Evolutionary conservation across 2,888 invertebrate genomes (phyloP).

Genomic region (Drosophila dives): DNA sequence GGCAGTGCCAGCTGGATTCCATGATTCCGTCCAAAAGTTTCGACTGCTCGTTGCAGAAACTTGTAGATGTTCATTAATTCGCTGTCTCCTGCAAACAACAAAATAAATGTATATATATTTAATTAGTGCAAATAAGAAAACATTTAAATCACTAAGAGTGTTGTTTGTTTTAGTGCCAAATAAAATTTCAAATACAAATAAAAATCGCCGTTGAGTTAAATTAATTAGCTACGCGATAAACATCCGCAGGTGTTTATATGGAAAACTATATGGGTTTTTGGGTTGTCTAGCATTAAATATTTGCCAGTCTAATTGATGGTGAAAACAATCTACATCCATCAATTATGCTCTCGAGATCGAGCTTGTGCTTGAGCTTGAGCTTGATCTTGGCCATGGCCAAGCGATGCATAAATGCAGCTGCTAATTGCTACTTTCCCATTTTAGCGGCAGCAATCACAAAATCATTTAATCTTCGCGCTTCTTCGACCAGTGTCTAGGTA

Average conservation of each 20-base stretch:
- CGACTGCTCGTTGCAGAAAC: slow-evolving; percentile 81
- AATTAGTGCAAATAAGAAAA: slow-evolving; percentile 23
- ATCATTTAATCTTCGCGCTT: not conserved
- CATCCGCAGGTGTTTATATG: slow-evolving; percentile 55
- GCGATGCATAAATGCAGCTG: slow-evolving; percentile 33
- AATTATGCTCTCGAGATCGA: slow-evolving; percentile 16
- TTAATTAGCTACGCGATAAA: slow-evolving; percentile 58
- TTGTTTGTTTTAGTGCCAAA: slow-evolving; percentile 35
- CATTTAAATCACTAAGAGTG: slow-evolving; percentile 30
- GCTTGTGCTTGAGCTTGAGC: not conserved
- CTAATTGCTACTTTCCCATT: slow-evolving; percentile 53
- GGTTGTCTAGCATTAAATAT: slow-evolving; percentile 14
- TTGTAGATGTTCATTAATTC: slow-evolving; percentile 78
- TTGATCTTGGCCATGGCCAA: not conserved
- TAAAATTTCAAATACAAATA: slow-evolving; percentile 6
- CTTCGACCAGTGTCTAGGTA: not conserved
- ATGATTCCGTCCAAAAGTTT: slow-evolving; percentile 82
- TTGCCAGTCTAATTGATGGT: slow-evolving; percentile 18
- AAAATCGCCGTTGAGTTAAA: slow-evolving; percentile 47
- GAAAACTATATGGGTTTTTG: slow-evolving; percentile 11
- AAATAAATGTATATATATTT: slow-evolving; percentile 5
- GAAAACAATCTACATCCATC: slow-evolving; percentile 28
- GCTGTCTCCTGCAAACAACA: slow-evolving; percentile 73
- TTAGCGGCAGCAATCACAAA: slow-evolving; percentile 6
- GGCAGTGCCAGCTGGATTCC: slow-evolving; percentile 80